Evolutionary conservation across 2,888 invertebrate species (phyloP), one percentile per base, ranked within the genome.

Genomic region (Microdon myrmicae): DNA sequence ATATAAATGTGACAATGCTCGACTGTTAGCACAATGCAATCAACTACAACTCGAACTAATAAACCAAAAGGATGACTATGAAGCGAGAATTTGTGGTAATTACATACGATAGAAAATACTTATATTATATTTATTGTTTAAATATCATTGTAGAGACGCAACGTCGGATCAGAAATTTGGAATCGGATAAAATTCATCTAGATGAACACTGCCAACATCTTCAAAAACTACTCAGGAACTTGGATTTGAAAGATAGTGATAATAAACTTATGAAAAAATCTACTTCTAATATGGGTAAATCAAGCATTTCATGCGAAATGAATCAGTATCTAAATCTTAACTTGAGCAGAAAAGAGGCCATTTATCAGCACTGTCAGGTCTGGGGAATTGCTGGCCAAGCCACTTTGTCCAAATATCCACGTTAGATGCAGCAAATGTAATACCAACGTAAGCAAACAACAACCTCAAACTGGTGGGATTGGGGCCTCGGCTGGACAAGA

Each of bases 1-100:
- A 0, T 91, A 89, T 72, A 90, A 89, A 80, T 88, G 88, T 76
- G 91, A 91, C 73, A 92, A 92, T 79, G 86, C 87, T 17, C 87
- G 85, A 75, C 81, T 92, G 35, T 83, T 90, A 49, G 84, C 86
- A 75, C 90, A 91, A 80, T 89, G 88, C 73, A 91, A 90, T 79
- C 83, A 86, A 70, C 79, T 92, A 38, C 88, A 91, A 74, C 79
- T 83, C 69, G 85, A 89, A 71, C 80, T 88, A 53, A 81, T 89
- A 49, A 83, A 85, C 71, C 79, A 85, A 35, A 85, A 85, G 71
- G 90, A 91, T 73, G 83, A 85, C 67, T 82, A 83, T 78, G 82
- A 87, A 70, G 82, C 83, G 79, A 77, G 83, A 69, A 78, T 85
- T 73, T 81, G 77, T 75, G 84, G 84, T 83, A 76, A 68, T 54